A percentile compares a stretch with the other conserved stretches of the same genome.
Conservation (phyloP, 2,113 vertebrate genomes). For the Perccottus glenii region DNA sequence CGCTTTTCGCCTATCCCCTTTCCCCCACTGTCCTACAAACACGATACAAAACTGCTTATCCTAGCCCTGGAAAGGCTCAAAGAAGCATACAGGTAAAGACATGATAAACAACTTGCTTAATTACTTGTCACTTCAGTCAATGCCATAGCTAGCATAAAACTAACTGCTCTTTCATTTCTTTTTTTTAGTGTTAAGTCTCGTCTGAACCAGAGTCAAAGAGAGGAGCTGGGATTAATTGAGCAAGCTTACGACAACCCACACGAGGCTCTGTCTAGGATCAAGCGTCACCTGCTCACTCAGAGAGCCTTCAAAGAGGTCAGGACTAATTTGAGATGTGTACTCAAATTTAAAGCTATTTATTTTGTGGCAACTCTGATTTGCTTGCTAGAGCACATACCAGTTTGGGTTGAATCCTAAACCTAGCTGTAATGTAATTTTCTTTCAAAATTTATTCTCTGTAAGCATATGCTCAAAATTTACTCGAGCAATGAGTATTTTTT, state of each 20-base stretch:
- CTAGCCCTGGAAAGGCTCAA: conserved; percentile 96
- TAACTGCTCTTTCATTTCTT: not conserved
- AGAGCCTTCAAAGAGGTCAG: conserved; percentile 98
- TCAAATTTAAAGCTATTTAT: too few species aligned
- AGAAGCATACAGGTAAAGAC: conserved; percentile 94
- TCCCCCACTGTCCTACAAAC: conserved; percentile 96
- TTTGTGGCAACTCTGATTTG: too few species aligned
- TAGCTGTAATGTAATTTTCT: too few species aligned
- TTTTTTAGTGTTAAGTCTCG: conserved; percentile 92
- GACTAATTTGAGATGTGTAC: not conserved
- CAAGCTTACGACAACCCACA: conserved; percentile 99
- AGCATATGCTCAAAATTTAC: too few species aligned
- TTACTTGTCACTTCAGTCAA: not conserved
- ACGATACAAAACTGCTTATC: conserved; percentile 98
- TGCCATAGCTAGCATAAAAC: not conserved
- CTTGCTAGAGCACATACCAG: too few species aligned
- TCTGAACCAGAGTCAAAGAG: conserved; percentile 97
- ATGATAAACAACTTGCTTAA: not conserved
- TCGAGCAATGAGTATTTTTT: not conserved
- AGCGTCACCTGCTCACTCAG: conserved; percentile 97
- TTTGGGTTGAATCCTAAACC: too few species aligned
- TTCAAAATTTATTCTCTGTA: too few species aligned
- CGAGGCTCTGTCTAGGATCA: conserved; percentile 97
- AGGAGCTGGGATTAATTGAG: conserved; percentile 95
- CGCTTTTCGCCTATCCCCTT: conserved; percentile 98